Evolutionary conservation across 2,113 vertebrate species (phyloP).

Genomic region (Lycaon pictus): DNA sequence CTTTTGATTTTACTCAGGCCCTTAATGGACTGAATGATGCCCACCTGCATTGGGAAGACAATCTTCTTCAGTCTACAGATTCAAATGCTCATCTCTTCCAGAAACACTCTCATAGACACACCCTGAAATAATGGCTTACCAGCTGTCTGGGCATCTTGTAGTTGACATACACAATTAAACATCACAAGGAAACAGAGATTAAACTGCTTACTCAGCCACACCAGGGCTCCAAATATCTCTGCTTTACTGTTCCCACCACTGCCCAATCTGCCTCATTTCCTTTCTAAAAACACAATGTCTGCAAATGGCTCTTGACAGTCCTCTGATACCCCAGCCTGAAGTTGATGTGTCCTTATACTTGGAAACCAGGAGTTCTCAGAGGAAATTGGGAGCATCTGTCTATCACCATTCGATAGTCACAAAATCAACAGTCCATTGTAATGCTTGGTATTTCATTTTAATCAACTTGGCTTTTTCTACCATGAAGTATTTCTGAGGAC

Average conservation of each 20-base stretch:
- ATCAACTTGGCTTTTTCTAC: background rate
- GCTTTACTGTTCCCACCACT: background rate
- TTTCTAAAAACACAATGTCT: background rate
- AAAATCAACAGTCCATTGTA: constrained; percentile 23
- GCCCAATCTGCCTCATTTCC: background rate
- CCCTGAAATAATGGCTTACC: background rate
- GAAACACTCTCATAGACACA: background rate
- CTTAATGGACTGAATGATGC: background rate
- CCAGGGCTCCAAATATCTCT: background rate
- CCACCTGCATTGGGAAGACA: background rate
- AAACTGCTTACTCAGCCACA: background rate
- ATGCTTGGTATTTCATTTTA: constrained; percentile 16
- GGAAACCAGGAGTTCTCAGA: background rate
- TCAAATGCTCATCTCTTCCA: background rate
- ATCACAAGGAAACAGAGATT: background rate
- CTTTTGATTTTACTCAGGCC: background rate
- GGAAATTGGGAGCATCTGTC: background rate
- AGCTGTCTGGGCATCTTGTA: background rate
- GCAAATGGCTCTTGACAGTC: background rate
- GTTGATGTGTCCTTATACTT: background rate
- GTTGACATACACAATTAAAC: background rate
- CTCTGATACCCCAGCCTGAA: background rate
- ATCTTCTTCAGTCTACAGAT: background rate
- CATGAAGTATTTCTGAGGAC: background rate
- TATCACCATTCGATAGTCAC: background rate